Evolutionary conservation across 1,140 invertebrate species (phyloP).

Genomic region (Physella acuta): DNA sequence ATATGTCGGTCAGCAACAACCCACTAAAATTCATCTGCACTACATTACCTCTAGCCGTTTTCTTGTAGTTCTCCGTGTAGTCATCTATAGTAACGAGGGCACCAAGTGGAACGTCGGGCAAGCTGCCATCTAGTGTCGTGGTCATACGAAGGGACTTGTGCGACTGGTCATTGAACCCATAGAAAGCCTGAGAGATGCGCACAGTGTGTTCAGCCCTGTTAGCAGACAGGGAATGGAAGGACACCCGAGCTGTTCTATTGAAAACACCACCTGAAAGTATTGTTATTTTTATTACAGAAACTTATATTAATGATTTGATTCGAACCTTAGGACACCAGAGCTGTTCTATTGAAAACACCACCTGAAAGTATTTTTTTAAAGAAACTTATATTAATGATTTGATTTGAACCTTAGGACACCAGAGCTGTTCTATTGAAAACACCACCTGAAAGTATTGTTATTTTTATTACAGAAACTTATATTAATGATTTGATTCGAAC

Average conservation of each 20-base stretch:
- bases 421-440: slow-evolving; percentile 79
- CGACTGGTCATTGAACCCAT: slow-evolving; percentile 76
- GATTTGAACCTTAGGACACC: slow-evolving; percentile 70
- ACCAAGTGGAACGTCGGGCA: slow-evolving; percentile 70
- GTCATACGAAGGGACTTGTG: slow-evolving; percentile 80
- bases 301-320: no score
- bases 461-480: no score
- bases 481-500: no score
- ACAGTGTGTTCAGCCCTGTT: slow-evolving; percentile 70
- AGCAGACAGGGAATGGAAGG: slow-evolving; percentile 67
- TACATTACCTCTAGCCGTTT: slow-evolving; percentile 68
- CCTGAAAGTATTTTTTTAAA: no score
- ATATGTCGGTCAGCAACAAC: no score
- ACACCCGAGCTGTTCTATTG: slow-evolving; percentile 77
- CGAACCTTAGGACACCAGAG: no score
- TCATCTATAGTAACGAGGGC: slow-evolving; percentile 74
- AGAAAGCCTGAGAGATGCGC: slow-evolving; percentile 75
- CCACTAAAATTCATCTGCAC: no score
- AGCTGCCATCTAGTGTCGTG: slow-evolving; percentile 74
- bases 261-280: slow-evolving; percentile 72
- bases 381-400: no score
- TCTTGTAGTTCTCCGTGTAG: slow-evolving; percentile 80
- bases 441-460: slow-evolving; percentile 69
- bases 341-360: no score
- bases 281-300: no score